phyloP scores from a whole-genome alignment of 2,888 invertebrate species.

The Cephus pygmeus region DNA sequence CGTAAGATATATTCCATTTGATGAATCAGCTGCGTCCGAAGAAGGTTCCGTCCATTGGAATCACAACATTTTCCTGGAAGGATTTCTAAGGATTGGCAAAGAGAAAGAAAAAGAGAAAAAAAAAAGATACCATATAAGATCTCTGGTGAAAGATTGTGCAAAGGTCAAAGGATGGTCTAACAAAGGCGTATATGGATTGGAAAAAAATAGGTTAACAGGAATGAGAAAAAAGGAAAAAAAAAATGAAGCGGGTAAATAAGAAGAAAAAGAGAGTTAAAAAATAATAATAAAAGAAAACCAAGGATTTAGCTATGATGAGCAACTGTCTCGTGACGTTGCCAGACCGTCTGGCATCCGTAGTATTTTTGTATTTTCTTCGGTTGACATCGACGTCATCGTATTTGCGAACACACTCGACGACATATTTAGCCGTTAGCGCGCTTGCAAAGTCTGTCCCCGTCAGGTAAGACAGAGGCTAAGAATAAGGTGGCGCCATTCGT shows the following conservation, averaged over 20 bases:
- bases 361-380: constrained; percentile 14
- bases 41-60: not conserved
- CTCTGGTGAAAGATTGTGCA: not conserved
- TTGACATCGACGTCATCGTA: not conserved
- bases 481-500: not conserved
- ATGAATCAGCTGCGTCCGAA: not conserved
- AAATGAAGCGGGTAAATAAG: no score
- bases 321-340: constrained; percentile 2
- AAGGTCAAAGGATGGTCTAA: not conserved
- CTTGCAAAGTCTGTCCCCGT: not conserved
- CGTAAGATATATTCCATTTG: not conserved
- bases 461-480: not conserved
- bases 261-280: no score
- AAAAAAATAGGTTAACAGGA: no score
- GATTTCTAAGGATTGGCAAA: not conserved
- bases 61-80: not conserved
- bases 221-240: no score
- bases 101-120: not conserved
- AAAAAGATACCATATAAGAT: not conserved
- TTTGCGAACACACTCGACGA: constrained; percentile 5
- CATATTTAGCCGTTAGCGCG: constrained; percentile 6
- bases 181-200: not conserved
- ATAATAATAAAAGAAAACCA: not conserved
- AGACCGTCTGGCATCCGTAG: constrained; percentile 11
- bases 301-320: not conserved